Conservation (phyloP, 1,140 invertebrate genomes). For the Drosophila saltans region DNA sequence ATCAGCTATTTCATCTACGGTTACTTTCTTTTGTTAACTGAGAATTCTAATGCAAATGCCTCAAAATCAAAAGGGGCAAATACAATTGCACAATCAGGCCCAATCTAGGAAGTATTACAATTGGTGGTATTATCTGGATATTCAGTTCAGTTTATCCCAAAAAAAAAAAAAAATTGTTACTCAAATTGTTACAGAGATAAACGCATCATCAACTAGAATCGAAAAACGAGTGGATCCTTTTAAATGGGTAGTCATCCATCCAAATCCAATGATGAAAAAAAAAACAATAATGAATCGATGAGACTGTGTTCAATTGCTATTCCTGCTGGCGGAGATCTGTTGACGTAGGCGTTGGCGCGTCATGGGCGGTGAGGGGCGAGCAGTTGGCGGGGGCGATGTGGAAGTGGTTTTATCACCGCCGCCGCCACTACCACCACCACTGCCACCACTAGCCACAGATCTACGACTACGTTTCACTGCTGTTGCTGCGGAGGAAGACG, state of each 20-base stretch:
- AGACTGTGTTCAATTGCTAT: conserved; percentile 13
- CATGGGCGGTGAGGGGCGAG: conserved; percentile 64
- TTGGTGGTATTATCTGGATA: conserved; percentile 4
- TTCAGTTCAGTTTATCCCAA: conserved; percentile 10
- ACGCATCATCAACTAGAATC: neutral
- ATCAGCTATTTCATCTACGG: conserved; percentile 19
- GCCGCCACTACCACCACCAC: neutral
- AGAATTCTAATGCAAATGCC: conserved; percentile 3
- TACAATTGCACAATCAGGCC: conserved; percentile 4
- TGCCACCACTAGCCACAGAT: neutral
- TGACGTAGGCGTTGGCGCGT: conserved; percentile 67
- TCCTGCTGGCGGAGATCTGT: conserved; percentile 69
- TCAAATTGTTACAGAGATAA: neutral
- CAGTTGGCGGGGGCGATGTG: conserved; percentile 27
- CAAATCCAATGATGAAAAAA: no score
- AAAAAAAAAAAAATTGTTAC: neutral
- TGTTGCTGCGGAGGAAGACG: conserved; percentile 43
- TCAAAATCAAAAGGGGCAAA: conserved; percentile 6
- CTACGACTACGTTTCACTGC: conserved; percentile 41
- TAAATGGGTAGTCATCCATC: no score
- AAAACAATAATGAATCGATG: neutral
- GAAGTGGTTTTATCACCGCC: conserved; percentile 4
- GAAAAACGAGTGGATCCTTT: neutral
- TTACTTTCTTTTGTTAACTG: neutral
- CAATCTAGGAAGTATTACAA: conserved; percentile 33